A percentile compares a stretch with the other conserved stretches of the same genome.
These are phyloP conservation scores for Dryococelus australis DNA, from an alignment of 2,888 invertebrate genomes.

Conservation along the genomic window DNA sequence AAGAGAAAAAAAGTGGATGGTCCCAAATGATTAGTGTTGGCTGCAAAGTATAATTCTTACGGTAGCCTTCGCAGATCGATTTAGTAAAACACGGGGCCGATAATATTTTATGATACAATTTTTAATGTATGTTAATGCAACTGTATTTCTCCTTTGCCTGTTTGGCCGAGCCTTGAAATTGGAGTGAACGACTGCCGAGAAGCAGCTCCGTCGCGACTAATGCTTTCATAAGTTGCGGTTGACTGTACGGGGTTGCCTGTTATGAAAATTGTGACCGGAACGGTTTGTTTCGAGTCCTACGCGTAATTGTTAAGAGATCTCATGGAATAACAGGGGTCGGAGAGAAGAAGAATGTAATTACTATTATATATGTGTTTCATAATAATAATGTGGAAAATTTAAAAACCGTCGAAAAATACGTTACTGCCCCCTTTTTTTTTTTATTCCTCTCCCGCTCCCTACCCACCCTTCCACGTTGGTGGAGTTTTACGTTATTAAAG, in stretches of 20 bases:
- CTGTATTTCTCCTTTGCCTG: neutral
- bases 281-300: neutral
- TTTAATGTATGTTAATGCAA: constrained; percentile 1
- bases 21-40: neutral
- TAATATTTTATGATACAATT: neutral
- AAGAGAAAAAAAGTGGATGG: neutral
- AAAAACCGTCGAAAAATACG: neutral
- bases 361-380: neutral
- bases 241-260: neutral
- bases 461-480: neutral
- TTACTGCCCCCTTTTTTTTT: neutral
- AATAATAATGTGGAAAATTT: constrained; percentile 16
- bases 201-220: neutral
- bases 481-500: constrained; percentile 3
- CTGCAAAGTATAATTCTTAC: neutral
- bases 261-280: neutral
- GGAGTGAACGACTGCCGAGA: neutral
- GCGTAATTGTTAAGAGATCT: constrained; percentile 5
- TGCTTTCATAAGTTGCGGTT: neutral
- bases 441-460: neutral
- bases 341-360: constrained; percentile 1
- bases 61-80: neutral
- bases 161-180: neutral
- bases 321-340: neutral
- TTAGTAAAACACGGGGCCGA: neutral